phyloP scores from a whole-genome alignment of 2,888 invertebrate genomes.

The Petrolisthes cinctipes region DNA sequence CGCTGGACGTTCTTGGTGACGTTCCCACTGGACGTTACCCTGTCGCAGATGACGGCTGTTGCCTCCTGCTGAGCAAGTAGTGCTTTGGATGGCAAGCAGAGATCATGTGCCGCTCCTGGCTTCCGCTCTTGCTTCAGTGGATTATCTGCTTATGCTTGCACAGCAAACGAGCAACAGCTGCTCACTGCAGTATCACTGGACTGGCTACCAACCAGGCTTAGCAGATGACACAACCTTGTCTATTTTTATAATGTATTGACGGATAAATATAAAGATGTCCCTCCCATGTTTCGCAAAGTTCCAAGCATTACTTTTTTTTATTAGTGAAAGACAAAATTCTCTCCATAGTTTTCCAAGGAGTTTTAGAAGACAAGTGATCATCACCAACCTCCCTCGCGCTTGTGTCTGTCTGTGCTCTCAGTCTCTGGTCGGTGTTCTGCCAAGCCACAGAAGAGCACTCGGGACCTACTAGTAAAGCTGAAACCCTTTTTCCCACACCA shows the following conservation, averaged over 20 bases:
- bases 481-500: neutral
- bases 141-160: constrained; percentile 36
- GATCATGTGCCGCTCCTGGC: constrained; percentile 33
- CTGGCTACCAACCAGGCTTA: constrained; percentile 18
- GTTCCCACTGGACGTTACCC: neutral
- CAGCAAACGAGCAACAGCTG: constrained; percentile 27
- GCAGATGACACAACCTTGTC: constrained; percentile 8
- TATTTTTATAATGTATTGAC: neutral
- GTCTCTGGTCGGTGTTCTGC: constrained; percentile 2
- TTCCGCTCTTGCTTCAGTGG: constrained; percentile 28
- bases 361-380: neutral
- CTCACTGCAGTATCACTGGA: neutral
- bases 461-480: neutral
- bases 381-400: neutral
- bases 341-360: neutral
- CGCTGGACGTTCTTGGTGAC: neutral
- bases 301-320: neutral
- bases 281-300: neutral
- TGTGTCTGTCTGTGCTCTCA: neutral
- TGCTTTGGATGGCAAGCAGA: constrained; percentile 37
- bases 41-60: constrained; percentile 24
- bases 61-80: constrained; percentile 30
- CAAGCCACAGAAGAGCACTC: neutral
- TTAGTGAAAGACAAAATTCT: neutral
- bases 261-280: neutral